phyloP scores from a whole-genome alignment of 2,888 invertebrate species.

The Acanthacorydalis orientalis region DNA sequence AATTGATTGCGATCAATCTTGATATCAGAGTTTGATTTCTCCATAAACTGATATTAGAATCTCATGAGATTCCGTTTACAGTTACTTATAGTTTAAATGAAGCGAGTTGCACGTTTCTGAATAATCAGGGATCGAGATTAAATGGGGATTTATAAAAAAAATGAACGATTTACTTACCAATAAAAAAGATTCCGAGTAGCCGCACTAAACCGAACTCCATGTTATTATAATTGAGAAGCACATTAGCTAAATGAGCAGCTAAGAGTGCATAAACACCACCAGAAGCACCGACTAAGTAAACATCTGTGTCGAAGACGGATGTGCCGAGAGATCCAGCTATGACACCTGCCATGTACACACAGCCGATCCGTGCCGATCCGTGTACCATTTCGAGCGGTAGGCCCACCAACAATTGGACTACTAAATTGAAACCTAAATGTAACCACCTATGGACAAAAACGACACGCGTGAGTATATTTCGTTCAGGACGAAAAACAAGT shows the following conservation, averaged over 20 bases:
- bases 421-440: slow-evolving; percentile 85
- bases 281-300: slow-evolving; percentile 90
- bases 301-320: slow-evolving; percentile 84
- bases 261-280: slow-evolving; percentile 94
- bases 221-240: slow-evolving; percentile 84
- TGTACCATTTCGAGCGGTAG: slow-evolving; percentile 93
- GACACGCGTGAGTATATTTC: not conserved
- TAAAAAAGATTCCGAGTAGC: slow-evolving; percentile 76
- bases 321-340: slow-evolving; percentile 74
- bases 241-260: slow-evolving; percentile 91
- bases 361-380: slow-evolving; percentile 72
- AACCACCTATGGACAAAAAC: slow-evolving; percentile 50
- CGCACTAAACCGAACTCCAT: slow-evolving; percentile 88
- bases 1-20: too few species aligned
- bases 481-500: not conserved
- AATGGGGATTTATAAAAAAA: too few species aligned
- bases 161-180: slow-evolving; percentile 42
- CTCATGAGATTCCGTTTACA: too few species aligned
- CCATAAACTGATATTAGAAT: too few species aligned
- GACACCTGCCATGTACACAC: slow-evolving; percentile 85
- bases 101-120: too few species aligned
- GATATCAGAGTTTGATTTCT: too few species aligned
- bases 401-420: slow-evolving; percentile 85
- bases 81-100: too few species aligned
- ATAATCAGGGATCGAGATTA: too few species aligned